These are phyloP conservation scores for Setophaga coronata DNA, from an alignment of 2,113 vertebrate species.

Conservation along the genomic window DNA sequence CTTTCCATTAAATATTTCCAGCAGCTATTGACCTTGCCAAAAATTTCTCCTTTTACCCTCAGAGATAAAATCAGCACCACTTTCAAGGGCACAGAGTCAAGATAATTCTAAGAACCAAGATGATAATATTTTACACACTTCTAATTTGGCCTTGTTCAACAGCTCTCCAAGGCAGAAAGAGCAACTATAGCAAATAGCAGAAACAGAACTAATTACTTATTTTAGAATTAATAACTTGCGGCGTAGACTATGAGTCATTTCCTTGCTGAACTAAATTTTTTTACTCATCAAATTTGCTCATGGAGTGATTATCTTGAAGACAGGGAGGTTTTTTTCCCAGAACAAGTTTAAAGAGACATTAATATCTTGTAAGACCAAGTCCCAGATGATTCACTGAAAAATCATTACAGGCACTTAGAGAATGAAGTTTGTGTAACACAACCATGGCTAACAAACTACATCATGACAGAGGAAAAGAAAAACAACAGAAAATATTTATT, in stretches of 20 bases:
- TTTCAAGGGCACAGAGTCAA: background rate
- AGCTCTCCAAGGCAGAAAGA: background rate
- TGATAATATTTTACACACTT: background rate
- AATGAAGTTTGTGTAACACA: background rate
- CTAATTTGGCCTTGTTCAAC: background rate
- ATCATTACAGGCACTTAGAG: background rate
- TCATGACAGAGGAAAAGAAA: background rate
- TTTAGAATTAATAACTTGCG: slow-evolving; percentile 22
- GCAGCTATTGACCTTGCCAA: background rate
- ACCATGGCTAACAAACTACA: background rate
- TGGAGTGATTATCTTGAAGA: slow-evolving; percentile 4
- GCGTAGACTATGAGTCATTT: slow-evolving; percentile 29
- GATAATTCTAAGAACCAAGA: background rate
- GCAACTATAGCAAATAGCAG: background rate
- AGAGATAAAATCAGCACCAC: background rate
- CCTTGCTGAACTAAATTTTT: background rate
- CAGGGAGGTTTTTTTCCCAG: background rate
- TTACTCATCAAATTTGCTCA: slow-evolving; percentile 27
- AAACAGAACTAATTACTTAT: slow-evolving; percentile 23
- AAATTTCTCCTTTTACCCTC: background rate
- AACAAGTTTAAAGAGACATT: slow-evolving; percentile 2
- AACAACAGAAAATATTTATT: slow-evolving; percentile 24
- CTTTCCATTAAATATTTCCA: background rate
- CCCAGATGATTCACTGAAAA: background rate
- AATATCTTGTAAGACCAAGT: background rate